phyloP scores from a whole-genome alignment of 2,888 invertebrate genomes.

The Cheilosia urbana region DNA sequence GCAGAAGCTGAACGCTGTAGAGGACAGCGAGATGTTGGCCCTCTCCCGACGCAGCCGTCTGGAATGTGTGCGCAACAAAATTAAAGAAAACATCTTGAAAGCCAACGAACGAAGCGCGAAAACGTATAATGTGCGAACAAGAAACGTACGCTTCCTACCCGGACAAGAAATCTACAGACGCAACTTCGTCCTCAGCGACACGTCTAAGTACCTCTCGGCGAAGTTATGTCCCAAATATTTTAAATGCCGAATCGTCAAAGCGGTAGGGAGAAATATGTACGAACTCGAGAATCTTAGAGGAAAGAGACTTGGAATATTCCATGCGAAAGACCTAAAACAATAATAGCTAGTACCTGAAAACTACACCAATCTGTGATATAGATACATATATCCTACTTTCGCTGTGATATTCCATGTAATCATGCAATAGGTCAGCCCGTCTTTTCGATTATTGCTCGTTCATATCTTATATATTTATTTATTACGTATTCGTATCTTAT shows the following conservation, averaged over 20 bases:
- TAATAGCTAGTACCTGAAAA: no score
- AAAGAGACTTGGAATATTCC: neutral
- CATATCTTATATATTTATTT: no score
- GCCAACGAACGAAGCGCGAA: conserved; percentile 38
- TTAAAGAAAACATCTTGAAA: conserved; percentile 25
- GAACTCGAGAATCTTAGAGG: neutral
- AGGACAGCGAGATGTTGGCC: conserved; percentile 4
- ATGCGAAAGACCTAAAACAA: conserved; percentile 5
- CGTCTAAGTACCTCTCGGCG: neutral
- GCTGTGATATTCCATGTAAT: no score
- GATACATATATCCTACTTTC: no score
- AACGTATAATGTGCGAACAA: conserved; percentile 1
- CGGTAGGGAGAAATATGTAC: neutral
- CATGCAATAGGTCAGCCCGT: no score
- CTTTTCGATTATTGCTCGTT: no score
- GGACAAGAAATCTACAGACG: no score
- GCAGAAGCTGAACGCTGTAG: neutral
- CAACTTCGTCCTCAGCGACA: no score
- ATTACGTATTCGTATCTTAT: no score
- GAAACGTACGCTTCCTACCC: neutral
- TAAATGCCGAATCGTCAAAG: conserved; percentile 1
- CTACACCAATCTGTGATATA: no score
- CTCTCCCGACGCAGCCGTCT: conserved; percentile 1
- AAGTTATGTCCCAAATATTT: conserved; percentile 15
- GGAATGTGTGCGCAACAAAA: neutral